phyloP scores from a whole-genome alignment of 64 coral and sea anemone species.

The Stichodactyla mertensii region DNA sequence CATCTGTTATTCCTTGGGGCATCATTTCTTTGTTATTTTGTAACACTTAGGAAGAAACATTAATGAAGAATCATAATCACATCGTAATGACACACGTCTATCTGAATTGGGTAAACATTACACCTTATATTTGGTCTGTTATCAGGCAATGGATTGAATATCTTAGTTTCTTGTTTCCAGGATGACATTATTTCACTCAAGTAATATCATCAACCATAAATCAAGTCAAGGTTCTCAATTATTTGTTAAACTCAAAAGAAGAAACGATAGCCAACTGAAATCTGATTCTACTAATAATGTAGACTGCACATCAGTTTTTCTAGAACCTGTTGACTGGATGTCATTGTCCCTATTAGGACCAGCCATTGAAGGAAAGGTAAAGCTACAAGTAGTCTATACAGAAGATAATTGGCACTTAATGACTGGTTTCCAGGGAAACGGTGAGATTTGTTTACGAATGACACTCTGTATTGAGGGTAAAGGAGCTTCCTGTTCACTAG shows the following conservation, averaged over 20 bases:
- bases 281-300: background rate
- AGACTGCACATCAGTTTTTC: slow-evolving; percentile 70
- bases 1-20: too few relatives aligned
- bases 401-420: too few relatives aligned
- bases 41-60: too few relatives aligned
- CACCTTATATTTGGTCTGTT: background rate
- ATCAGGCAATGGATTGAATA: background rate
- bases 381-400: background rate
- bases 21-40: too few relatives aligned
- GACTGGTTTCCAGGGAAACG: too few relatives aligned
- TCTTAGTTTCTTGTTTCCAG: background rate
- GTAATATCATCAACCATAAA: slow-evolving; percentile 43
- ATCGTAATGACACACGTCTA: too few relatives aligned
- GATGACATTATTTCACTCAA: slow-evolving; percentile 38
- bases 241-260: slow-evolving; percentile 53
- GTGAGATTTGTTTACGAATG: too few relatives aligned
- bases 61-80: too few relatives aligned
- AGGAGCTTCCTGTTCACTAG: too few relatives aligned
- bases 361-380: slow-evolving; percentile 76
- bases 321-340: slow-evolving; percentile 87
- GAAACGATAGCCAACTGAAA: background rate
- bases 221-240: slow-evolving; percentile 54
- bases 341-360: slow-evolving; percentile 45
- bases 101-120: too few relatives aligned
- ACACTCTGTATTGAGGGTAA: too few relatives aligned